Evolutionary conservation across 2,888 invertebrate genomes (phyloP).

Genomic region (Polyommatus icarus): DNA sequence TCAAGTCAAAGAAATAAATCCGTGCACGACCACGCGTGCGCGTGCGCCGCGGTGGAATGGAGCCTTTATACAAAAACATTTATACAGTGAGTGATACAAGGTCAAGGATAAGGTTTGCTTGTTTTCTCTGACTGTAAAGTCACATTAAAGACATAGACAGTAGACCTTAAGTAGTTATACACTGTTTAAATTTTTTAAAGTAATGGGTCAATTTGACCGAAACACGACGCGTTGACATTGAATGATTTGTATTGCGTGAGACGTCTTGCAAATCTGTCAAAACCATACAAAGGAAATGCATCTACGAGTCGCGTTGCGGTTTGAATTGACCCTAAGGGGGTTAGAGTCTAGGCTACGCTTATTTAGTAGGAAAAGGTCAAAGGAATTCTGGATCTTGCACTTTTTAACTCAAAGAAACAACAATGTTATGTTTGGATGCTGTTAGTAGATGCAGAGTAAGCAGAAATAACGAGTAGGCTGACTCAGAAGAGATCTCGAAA

Average conservation of each 20-base stretch:
- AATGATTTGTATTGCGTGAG: too few species aligned
- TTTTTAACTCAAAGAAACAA: neutral
- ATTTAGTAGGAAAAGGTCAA: neutral
- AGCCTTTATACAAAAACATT: neutral
- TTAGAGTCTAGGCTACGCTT: neutral
- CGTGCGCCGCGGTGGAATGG: too few species aligned
- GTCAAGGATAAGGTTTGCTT: neutral
- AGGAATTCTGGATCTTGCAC: conserved; percentile 6
- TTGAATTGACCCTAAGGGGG: too few species aligned
- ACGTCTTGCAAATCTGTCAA: too few species aligned
- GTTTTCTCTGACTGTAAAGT: neutral
- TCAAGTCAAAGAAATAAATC: too few species aligned
- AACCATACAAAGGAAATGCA: too few species aligned
- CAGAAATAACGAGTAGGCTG: too few species aligned
- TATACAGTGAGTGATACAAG: neutral
- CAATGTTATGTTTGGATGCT: neutral
- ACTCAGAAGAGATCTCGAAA: too few species aligned
- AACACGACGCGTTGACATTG: too few species aligned
- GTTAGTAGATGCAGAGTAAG: neutral
- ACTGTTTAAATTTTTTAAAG: neutral
- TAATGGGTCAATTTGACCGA: too few species aligned
- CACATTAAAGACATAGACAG: neutral
- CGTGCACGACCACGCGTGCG: too few species aligned
- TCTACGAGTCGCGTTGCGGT: too few species aligned
- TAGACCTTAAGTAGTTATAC: neutral